phyloP scores from a whole-genome alignment of 2,113 vertebrate species.

The Anhinga rufa region DNA sequence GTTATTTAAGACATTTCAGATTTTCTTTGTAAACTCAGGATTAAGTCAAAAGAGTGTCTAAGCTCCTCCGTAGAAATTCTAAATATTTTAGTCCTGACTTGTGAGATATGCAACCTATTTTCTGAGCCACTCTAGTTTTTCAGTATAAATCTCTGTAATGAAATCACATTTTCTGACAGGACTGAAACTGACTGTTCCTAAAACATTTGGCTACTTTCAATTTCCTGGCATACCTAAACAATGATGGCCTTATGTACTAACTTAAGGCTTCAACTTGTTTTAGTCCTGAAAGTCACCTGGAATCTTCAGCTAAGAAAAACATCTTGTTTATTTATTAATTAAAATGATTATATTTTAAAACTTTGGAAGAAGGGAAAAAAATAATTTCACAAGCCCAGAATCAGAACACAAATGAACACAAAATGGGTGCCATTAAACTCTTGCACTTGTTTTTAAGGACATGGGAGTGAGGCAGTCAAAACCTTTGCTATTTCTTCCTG shows the following conservation, averaged over 20 bases:
- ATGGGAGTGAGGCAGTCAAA: neutral
- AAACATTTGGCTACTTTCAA: neutral
- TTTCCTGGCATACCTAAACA: neutral
- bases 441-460: neutral
- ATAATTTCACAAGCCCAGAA: neutral
- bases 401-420: neutral
- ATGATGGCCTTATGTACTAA: neutral
- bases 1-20: neutral
- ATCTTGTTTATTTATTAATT: neutral
- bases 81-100: neutral
- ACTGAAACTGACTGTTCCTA: neutral
- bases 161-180: neutral
- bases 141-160: neutral
- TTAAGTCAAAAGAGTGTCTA: neutral
- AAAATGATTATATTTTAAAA: neutral
- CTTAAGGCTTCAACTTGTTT: neutral
- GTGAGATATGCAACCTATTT: neutral
- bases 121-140: neutral
- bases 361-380: neutral
- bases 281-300: neutral
- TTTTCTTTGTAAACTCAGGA: neutral
- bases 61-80: neutral
- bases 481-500: neutral
- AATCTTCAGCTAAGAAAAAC: neutral
- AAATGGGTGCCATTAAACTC: neutral